These are phyloP conservation scores for Drosophila meridionalis DNA, from an alignment of 2,888 invertebrate species.

Conservation along the genomic window DNA sequence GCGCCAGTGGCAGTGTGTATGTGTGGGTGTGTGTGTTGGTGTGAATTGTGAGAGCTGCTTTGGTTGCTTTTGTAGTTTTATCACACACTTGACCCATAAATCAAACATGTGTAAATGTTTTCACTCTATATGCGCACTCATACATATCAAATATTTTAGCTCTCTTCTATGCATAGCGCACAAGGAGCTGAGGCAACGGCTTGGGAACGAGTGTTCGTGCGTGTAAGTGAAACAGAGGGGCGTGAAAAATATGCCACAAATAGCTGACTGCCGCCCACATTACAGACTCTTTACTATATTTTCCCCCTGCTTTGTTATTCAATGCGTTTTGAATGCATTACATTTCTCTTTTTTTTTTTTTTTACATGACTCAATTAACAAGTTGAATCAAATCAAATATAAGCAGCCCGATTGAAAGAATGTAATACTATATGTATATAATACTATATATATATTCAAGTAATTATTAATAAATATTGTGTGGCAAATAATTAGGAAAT, in stretches of 20 bases:
- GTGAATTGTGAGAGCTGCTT: conserved; percentile 31
- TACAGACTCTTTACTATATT: conserved; percentile 26
- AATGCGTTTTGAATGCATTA: conserved; percentile 61
- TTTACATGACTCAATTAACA: neutral
- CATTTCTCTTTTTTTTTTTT: neutral
- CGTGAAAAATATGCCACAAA: conserved; percentile 78
- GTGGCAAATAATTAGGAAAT: too few species aligned
- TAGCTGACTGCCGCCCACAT: conserved; percentile 60
- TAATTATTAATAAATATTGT: neutral
- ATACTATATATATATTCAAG: too few species aligned
- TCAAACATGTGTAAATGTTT: conserved; percentile 79
- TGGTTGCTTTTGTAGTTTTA: conserved; percentile 74
- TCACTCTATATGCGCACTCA: conserved; percentile 79
- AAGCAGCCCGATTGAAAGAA: neutral
- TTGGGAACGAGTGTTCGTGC: conserved; percentile 54
- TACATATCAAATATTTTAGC: conserved; percentile 74
- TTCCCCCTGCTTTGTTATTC: conserved; percentile 29
- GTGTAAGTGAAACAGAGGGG: conserved; percentile 70
- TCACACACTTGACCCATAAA: conserved; percentile 80
- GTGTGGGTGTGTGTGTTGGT: conserved; percentile 1
- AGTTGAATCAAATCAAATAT: neutral
- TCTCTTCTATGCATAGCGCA: conserved; percentile 58
- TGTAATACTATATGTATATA: neutral
- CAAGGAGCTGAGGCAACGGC: conserved; percentile 31
- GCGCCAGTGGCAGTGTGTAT: conserved; percentile 10